Conservation (phyloP, 1,140 invertebrate species). For the Schlechtendalia chinensis region DNA sequence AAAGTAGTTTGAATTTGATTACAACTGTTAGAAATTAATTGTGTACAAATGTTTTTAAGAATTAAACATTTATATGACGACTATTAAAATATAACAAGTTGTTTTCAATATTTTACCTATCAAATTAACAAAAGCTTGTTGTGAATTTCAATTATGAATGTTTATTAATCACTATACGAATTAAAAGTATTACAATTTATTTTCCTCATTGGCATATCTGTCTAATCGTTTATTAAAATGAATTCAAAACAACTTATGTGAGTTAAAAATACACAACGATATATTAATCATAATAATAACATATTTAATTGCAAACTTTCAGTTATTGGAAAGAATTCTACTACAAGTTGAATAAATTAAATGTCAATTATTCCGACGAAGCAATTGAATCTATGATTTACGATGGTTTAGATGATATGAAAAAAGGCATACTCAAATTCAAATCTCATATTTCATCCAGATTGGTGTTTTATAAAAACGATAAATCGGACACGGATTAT, state of each 20-base stretch:
- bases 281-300: neutral
- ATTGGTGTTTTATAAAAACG: slow-evolving; percentile 32
- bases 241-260: slow-evolving; percentile 2
- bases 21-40: no score
- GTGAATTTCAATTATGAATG: no score
- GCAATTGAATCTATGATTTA: slow-evolving; percentile 39
- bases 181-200: neutral
- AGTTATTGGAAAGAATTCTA: slow-evolving; percentile 38
- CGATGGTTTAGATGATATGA: slow-evolving; percentile 33
- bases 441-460: slow-evolving; percentile 19
- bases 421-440: slow-evolving; percentile 41
- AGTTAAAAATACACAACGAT: neutral
- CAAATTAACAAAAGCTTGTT: no score
- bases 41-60: no score
- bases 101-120: no score
- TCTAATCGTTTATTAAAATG: neutral
- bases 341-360: slow-evolving; percentile 43
- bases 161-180: no score
- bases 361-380: slow-evolving; percentile 34
- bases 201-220: neutral
- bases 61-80: no score
- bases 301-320: neutral
- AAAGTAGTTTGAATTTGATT: no score
- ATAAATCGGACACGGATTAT: slow-evolving; percentile 37
- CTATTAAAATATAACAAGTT: no score